These are phyloP conservation scores for Eupeodes latifasciatus DNA, from an alignment of 2,888 invertebrate genomes.

Conservation along the genomic window DNA sequence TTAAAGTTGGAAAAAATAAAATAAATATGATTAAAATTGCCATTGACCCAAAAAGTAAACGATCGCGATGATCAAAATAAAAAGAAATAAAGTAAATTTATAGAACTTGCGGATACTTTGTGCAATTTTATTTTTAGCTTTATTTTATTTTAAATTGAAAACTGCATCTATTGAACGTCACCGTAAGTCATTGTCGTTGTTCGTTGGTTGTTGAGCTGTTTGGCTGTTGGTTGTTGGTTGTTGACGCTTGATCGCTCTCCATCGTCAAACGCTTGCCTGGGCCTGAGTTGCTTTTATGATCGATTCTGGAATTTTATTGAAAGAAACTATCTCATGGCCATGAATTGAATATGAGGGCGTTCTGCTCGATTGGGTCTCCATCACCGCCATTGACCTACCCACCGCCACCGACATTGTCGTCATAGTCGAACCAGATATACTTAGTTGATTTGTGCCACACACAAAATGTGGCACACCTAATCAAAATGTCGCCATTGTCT, in stretches of 20 bases:
- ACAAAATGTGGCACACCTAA: constrained; percentile 73
- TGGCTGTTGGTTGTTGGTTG: neutral
- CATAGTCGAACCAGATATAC: constrained; percentile 57
- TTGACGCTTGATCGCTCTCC: constrained; percentile 26
- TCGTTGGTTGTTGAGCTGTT: neutral
- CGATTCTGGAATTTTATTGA: constrained; percentile 68
- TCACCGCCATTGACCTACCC: constrained; percentile 74
- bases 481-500: constrained; percentile 75
- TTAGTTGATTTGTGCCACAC: constrained; percentile 68
- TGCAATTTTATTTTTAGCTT: neutral
- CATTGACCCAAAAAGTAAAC: constrained; percentile 71
- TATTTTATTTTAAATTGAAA: constrained; percentile 6
- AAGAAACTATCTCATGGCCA: constrained; percentile 73
- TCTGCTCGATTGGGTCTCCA: constrained; percentile 68
- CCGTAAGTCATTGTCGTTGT: constrained; percentile 2
- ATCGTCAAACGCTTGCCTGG: constrained; percentile 4
- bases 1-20: constrained; percentile 39
- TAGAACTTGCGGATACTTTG: constrained; percentile 12
- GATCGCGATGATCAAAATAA: constrained; percentile 25
- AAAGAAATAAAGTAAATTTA: neutral
- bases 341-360: constrained; percentile 70
- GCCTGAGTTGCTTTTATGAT: constrained; percentile 51
- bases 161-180: constrained; percentile 30
- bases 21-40: constrained; percentile 46
- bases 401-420: constrained; percentile 27